Conservation (phyloP, 1,140 invertebrate genomes). For the Drosophila melanica region DNA sequence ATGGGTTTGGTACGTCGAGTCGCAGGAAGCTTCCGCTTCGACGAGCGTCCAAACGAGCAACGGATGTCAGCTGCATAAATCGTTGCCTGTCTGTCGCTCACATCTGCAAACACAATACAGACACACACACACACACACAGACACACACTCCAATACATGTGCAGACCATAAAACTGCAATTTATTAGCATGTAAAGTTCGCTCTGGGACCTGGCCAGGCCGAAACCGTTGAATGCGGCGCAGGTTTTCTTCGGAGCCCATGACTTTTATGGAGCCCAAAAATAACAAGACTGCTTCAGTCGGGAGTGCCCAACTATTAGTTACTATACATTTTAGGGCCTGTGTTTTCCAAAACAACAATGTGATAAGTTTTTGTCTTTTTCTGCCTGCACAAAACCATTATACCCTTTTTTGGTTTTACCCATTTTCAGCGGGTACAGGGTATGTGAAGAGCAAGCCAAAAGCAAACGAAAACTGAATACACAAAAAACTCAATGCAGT, state of each 20-base stretch:
- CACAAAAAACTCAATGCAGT: slow-evolving; percentile 19
- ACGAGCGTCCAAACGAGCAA: slow-evolving; percentile 61
- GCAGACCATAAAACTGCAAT: slow-evolving; percentile 76
- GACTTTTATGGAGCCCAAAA: slow-evolving; percentile 35
- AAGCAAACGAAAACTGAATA: slow-evolving; percentile 18
- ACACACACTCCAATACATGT: slow-evolving; percentile 19
- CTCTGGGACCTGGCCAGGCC: slow-evolving; percentile 41
- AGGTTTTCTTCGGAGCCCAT: slow-evolving; percentile 44
- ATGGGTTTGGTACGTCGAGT: slow-evolving; percentile 33
- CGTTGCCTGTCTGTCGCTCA: slow-evolving; percentile 50
- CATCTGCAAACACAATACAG: slow-evolving; percentile 32
- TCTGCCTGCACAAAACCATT: background rate
- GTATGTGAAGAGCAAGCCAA: slow-evolving; percentile 10
- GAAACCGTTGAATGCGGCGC: slow-evolving; percentile 33
- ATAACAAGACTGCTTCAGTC: background rate
- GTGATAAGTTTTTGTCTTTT: too few relatives aligned
- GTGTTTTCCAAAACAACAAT: too few relatives aligned
- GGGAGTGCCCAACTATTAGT: background rate
- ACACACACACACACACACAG: slow-evolving; percentile 29
- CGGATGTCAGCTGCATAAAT: slow-evolving; percentile 82
- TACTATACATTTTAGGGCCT: background rate
- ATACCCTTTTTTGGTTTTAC: background rate
- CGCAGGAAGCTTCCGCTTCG: slow-evolving; percentile 66
- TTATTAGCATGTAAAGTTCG: slow-evolving; percentile 79
- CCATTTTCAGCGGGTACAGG: background rate